Evolutionary conservation across 2,797 vertebrate species (phyloP), one percentile per base, ranked within the genome.

Genomic region (Cottoperca gobio): DNA sequence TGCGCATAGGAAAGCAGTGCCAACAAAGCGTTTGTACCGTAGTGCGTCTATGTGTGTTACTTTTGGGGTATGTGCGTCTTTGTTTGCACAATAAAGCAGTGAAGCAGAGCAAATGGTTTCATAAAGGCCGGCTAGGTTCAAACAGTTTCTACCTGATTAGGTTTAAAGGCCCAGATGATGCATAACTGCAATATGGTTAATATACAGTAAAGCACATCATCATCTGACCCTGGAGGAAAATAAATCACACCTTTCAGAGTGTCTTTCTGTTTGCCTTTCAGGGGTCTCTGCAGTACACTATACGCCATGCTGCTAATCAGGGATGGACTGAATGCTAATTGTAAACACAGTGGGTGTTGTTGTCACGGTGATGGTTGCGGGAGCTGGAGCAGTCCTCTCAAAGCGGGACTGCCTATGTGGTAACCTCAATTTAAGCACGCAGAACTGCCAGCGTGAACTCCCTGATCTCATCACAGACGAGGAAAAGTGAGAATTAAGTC

Each of bases 61-160:
- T 59, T 6, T 63, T 3, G 2, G 19, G 17, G 9, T 46, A 4
- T 21, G 17, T 35, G n/a, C 28, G n/a, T 8, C 21, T 53, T 43
- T 87, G 76, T 82, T 70, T 81, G 81, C 58, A 53, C 60, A 73
- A 78, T 88, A 85, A 81, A 84, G 76, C 80, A 79, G 57, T 83
- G 82, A 82, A 83, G 73, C 79, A 76, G 58, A 71, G 73, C 59
- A 55, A 80, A 86, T 70, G 69, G 68, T 82, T 89, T 83, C 54
- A 84, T 76, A 75, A 71, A 83, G 86, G 83, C 43, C 76, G 72
- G 42, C 33, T 46, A 40, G 75, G 73, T 83, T 87, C 78, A 87
- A 64, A 87, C 46, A 19, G 50, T 85, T 91, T 87, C 88, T 84
- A 71, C 54, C 57, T 78, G 82, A 87, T 86, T 90, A 84, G 71